Base-by-base conservation (phyloP, 2,797 vertebrate species). In the Tenualosa ilisha region DNA sequence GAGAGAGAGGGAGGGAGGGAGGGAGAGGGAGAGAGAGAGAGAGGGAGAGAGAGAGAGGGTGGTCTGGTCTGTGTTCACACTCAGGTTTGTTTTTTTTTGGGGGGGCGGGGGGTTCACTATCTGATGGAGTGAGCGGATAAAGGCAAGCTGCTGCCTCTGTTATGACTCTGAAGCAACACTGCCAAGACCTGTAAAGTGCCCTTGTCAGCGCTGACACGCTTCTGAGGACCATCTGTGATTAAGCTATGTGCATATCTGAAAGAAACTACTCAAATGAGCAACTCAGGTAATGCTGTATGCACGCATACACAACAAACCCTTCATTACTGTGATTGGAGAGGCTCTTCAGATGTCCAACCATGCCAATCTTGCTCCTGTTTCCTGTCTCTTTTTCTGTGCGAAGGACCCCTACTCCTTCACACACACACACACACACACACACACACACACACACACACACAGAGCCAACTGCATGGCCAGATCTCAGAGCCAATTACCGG, bases 351-450 rank as follows among this genome's bases (percentile, higher is more conserved):
- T 79, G 72, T 20, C 37, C 40, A 72, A 72, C 15, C 2, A 9
- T 20, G 17, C 72, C 15, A 17, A 40, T 79, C 72, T 79, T 8
- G 0, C 68, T 75, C 15, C 6, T 37, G 4, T 37, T 40, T n/a
- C 17, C 68, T 40, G 31, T 31, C 68, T 75, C 68, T 43, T 15
- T 20, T 75, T 17, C 0, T 40, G 31, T 37, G 37, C 40, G 17
- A 43, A 31, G 24, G 37, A 75, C 15, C 17, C 37, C 37, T 22
- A 37, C 31, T 15, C 68, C 26, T 13, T 17, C 61, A 11, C 61
- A 7, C 24, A 26, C 6, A 26, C 61, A 65, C 22, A 12, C 24
- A 65, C 63, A 31, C 63, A 65, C 88, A 90, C 91, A 91, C 83
- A 54, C 26, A 56, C 84, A 81, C 72, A 9, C 26, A 56, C 84